A percentile compares a stretch with the other conserved stretches of the same genome.
Evolutionary conservation across 1,140 invertebrate species (phyloP).

Genomic region (Amyelois transitella): DNA sequence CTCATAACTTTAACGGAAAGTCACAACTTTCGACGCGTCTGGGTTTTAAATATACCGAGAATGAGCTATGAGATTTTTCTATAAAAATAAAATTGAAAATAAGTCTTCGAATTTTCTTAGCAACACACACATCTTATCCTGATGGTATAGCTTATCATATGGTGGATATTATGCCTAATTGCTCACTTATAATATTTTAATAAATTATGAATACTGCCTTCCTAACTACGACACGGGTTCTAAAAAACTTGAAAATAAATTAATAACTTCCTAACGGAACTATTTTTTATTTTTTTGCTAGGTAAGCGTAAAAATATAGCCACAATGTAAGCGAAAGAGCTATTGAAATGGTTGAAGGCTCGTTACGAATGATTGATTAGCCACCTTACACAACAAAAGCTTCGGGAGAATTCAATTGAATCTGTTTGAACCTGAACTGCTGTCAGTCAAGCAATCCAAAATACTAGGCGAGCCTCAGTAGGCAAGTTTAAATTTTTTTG

Average conservation of each 20-base stretch:
- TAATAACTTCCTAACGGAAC: no score
- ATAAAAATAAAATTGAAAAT: no score
- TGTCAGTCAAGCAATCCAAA: background rate
- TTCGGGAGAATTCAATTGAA: background rate
- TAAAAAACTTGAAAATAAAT: no score
- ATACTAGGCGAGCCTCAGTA: background rate
- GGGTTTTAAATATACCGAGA: background rate
- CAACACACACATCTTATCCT: no score
- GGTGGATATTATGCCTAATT: no score
- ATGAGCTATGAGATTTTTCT: no score
- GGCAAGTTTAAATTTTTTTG: no score
- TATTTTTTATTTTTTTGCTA: background rate
- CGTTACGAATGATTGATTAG: slow-evolving; percentile 1
- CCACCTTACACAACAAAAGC: background rate
- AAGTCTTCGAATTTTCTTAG: no score
- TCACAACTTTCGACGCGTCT: background rate
- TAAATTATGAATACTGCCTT: no score
- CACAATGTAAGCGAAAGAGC: background rate
- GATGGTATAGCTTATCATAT: no score
- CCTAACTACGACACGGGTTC: no score
- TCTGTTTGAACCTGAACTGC: background rate
- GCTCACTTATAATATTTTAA: no score
- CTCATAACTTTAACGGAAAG: background rate
- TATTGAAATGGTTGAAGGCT: background rate
- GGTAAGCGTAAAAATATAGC: background rate